Evolutionary conservation across 2,888 invertebrate species (phyloP).

Genomic region (Germaria angustata): DNA sequence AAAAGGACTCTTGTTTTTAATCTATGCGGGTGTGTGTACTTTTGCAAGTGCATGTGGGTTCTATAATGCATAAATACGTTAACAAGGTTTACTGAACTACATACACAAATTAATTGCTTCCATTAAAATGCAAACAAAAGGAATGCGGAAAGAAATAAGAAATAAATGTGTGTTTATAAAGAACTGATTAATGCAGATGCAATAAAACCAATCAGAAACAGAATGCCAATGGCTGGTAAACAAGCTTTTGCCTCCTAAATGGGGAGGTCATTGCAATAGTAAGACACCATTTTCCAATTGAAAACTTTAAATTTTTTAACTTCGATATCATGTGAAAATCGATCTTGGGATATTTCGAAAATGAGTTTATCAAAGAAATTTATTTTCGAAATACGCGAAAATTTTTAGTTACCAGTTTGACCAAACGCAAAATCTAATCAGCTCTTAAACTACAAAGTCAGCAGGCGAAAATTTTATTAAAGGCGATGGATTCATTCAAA

Average conservation of each 20-base stretch:
- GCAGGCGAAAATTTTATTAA: too few relatives aligned
- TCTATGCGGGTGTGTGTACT: neutral
- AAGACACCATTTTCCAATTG: neutral
- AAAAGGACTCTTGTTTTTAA: neutral
- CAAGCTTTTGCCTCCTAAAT: neutral
- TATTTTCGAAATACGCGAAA: too few relatives aligned
- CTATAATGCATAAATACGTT: constrained; percentile 1
- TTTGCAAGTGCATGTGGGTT: neutral
- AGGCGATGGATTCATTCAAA: too few relatives aligned
- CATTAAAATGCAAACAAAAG: neutral
- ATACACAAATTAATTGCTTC: constrained; percentile 16
- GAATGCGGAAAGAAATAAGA: neutral
- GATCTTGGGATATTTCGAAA: too few relatives aligned
- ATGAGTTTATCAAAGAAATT: too few relatives aligned
- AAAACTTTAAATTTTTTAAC: too few relatives aligned
- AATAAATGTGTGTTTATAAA: neutral
- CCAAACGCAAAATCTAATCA: too few relatives aligned
- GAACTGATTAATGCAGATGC: neutral
- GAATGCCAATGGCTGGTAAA: neutral
- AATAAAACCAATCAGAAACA: constrained; percentile 16
- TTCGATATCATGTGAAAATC: too few relatives aligned
- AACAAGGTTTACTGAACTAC: constrained; percentile 29
- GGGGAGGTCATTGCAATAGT: neutral
- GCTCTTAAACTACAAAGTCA: too few relatives aligned
- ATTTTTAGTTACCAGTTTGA: too few relatives aligned